These are phyloP conservation scores for Idris sp. DNA, from an alignment of 1,140 invertebrate genomes.

Conservation along the genomic window DNA sequence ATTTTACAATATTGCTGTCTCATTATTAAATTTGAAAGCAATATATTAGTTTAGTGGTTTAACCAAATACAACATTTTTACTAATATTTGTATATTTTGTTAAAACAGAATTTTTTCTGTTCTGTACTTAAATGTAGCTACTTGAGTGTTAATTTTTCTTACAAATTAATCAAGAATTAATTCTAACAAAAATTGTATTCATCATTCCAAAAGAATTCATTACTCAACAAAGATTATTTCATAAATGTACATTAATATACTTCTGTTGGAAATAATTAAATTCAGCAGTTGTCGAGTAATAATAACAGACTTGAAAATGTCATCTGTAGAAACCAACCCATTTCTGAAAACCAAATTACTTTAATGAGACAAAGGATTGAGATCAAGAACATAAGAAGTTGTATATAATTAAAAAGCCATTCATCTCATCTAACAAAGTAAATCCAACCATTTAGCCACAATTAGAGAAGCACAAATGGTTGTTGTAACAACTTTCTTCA, in stretches of 20 bases:
- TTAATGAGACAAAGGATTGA: background rate
- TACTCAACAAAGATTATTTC: background rate
- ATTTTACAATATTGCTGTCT: too few relatives aligned
- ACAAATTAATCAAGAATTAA: too few relatives aligned
- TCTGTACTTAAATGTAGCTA: too few relatives aligned
- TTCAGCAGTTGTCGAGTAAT: background rate
- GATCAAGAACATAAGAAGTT: slow-evolving; percentile 5
- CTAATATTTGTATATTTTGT: too few relatives aligned
- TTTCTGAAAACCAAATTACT: slow-evolving; percentile 5
- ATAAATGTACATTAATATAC: slow-evolving; percentile 1
- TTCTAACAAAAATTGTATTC: too few relatives aligned
- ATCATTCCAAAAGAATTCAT: background rate
- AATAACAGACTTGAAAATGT: background rate
- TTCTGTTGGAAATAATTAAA: slow-evolving; percentile 1
- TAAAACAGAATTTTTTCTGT: too few relatives aligned
- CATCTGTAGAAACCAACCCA: background rate
- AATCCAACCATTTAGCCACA: background rate
- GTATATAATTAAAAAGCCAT: slow-evolving; percentile 1
- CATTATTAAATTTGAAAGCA: too few relatives aligned
- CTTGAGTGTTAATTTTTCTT: too few relatives aligned
- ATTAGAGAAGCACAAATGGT: background rate
- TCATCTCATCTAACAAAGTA: slow-evolving; percentile 5
- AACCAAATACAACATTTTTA: too few relatives aligned
- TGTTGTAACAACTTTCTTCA: too few relatives aligned
- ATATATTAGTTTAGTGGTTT: too few relatives aligned